These are phyloP conservation scores for Bungarus multicinctus DNA, from an alignment of 2,113 vertebrate genomes.

Conservation along the genomic window DNA sequence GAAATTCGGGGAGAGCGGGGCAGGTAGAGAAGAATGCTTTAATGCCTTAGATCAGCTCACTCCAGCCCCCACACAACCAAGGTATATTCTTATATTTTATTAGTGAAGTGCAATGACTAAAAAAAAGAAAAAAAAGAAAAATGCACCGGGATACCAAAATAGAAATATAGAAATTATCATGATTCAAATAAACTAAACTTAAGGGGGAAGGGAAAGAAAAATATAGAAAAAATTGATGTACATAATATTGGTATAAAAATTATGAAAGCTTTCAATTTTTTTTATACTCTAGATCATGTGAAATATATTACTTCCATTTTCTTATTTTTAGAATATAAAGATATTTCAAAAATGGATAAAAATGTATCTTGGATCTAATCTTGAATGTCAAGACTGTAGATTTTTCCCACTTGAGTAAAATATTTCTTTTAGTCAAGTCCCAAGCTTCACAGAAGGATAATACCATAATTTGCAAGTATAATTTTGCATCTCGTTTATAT, in stretches of 20 bases:
- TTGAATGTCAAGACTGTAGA: not conserved
- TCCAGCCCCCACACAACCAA: not conserved
- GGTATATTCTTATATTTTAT: not conserved
- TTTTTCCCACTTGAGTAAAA: not conserved
- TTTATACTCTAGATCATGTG: not conserved
- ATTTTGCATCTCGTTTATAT: not conserved
- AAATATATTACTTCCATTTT: not conserved
- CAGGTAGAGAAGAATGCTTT: not conserved
- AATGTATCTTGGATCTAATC: not conserved
- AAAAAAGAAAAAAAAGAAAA: not conserved
- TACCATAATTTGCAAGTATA: not conserved
- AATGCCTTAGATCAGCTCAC: not conserved
- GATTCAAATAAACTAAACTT: not conserved
- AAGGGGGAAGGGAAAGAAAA: not conserved
- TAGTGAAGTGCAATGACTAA: not conserved
- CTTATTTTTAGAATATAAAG: not conserved
- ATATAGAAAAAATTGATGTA: not conserved
- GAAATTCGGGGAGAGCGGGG: too few relatives aligned
- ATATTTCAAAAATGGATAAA: not conserved
- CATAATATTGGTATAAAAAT: not conserved
- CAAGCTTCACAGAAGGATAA: not conserved
- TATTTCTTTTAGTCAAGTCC: not conserved
- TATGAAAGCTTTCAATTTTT: not conserved
- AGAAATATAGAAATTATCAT: not conserved
- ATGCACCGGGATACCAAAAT: not conserved